These are phyloP conservation scores for Tineola bisselliella DNA, from an alignment of 2,888 invertebrate genomes.

Conservation along the genomic window DNA sequence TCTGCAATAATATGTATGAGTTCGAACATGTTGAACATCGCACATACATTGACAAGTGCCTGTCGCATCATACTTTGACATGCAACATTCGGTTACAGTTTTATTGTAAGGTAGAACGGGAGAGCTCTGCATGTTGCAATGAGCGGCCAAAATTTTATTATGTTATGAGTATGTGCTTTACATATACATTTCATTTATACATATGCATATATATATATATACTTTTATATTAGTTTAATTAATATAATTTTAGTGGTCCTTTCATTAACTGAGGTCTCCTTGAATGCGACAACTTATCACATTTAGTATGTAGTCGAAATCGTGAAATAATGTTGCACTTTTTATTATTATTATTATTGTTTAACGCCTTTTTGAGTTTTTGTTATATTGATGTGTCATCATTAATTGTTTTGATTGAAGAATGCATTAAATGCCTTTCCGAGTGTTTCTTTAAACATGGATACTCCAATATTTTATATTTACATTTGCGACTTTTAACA, in stretches of 20 bases:
- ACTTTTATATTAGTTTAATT: not conserved
- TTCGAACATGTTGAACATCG: not conserved
- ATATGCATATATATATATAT: too few species aligned
- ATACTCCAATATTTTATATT: too few species aligned
- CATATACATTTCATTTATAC: not conserved
- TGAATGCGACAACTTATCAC: not conserved
- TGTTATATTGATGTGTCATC: not conserved
- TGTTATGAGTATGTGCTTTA: not conserved
- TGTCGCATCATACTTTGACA: too few species aligned
- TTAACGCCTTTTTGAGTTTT: not conserved
- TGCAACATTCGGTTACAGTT: too few species aligned
- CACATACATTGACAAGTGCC: too few species aligned
- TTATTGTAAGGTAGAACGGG: too few species aligned
- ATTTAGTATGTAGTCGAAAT: not conserved
- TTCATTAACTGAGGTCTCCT: not conserved
- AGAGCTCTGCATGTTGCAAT: too few species aligned
- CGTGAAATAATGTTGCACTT: not conserved
- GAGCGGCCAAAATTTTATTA: too few species aligned
- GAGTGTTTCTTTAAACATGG: too few species aligned
- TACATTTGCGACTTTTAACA: too few species aligned
- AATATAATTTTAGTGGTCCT: not conserved
- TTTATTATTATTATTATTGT: not conserved
- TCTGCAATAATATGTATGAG: not conserved
- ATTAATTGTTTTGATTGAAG: not conserved
- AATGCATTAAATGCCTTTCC: too few species aligned